A percentile compares a stretch with the other conserved stretches of the same genome.
phyloP scores from a whole-genome alignment of 2,797 vertebrate species.

The Holocentrus rufus region DNA sequence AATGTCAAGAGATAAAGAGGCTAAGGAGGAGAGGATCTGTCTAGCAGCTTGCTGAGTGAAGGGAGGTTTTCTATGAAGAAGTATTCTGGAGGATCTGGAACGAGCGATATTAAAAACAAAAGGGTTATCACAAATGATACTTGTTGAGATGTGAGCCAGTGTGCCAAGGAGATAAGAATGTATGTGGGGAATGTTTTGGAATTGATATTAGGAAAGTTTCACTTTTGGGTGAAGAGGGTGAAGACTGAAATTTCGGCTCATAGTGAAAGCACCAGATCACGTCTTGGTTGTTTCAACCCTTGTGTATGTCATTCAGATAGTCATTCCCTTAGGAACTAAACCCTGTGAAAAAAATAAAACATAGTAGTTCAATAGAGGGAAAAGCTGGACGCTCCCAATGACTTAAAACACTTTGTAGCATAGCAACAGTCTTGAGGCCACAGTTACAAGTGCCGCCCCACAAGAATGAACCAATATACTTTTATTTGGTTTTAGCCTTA shows the following conservation, averaged over 20 bases:
- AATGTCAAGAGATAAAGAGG: constrained; percentile 35
- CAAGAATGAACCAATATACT: constrained; percentile 55
- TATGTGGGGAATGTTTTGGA: constrained; percentile 41
- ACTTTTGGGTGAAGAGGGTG: constrained; percentile 52
- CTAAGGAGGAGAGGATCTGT: constrained; percentile 16
- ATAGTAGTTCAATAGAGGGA: constrained; percentile 41
- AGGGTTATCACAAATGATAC: background rate
- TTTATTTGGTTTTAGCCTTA: constrained; percentile 75
- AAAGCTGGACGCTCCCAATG: constrained; percentile 45
- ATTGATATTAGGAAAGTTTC: constrained; percentile 56
- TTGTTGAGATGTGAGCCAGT: constrained; percentile 25
- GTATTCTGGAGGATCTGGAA: constrained; percentile 31
- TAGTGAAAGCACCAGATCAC: constrained; percentile 73
- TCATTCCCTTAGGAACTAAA: constrained; percentile 49
- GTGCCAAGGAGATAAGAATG: constrained; percentile 32
- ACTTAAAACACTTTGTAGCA: constrained; percentile 56
- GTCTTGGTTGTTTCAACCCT: constrained; percentile 71
- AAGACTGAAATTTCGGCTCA: constrained; percentile 79
- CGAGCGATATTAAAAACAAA: background rate
- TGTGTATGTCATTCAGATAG: constrained; percentile 54
- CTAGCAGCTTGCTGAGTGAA: background rate
- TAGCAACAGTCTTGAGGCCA: constrained; percentile 49
- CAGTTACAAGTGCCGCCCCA: constrained; percentile 54
- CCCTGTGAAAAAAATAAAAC: constrained; percentile 35
- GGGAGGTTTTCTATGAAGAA: constrained; percentile 24